phyloP scores from a whole-genome alignment of 2,113 vertebrate species.

The Macroglossus sobrinus region DNA sequence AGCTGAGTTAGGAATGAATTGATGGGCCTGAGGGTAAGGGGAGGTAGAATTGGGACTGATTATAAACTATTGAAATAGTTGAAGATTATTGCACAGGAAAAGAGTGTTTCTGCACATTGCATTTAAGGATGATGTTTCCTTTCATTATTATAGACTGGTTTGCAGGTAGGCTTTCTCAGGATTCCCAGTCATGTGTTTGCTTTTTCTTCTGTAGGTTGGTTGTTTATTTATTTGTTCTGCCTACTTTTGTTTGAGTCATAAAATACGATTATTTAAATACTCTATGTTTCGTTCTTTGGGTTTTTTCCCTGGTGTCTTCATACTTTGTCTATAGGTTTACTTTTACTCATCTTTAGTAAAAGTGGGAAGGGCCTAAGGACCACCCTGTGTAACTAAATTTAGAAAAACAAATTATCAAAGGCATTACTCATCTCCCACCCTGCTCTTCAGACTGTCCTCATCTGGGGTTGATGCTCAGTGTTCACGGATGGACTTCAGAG shows the following conservation, averaged over 20 bases:
- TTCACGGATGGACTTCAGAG: neutral
- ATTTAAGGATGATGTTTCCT: neutral
- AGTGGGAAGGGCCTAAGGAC: neutral
- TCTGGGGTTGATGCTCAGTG: neutral
- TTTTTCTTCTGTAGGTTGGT: neutral
- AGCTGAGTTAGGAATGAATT: neutral
- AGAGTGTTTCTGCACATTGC: neutral
- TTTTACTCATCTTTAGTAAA: neutral
- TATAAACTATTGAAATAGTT: neutral
- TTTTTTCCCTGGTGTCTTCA: neutral
- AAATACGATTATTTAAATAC: neutral
- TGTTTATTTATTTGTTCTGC: neutral
- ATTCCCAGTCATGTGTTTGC: neutral
- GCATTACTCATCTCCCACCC: neutral
- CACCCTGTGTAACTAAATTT: neutral
- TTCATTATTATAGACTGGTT: neutral
- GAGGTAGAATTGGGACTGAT: neutral
- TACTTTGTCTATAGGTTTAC: neutral
- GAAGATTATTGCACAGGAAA: neutral
- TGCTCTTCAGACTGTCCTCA: neutral
- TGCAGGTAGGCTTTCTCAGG: neutral
- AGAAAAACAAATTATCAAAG: neutral
- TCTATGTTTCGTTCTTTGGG: neutral
- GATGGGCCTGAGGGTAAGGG: neutral
- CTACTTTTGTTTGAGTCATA: conserved; percentile 4